phyloP scores from a whole-genome alignment of 2,888 invertebrate genomes.

The Caenorhabditis japonica region DNA sequence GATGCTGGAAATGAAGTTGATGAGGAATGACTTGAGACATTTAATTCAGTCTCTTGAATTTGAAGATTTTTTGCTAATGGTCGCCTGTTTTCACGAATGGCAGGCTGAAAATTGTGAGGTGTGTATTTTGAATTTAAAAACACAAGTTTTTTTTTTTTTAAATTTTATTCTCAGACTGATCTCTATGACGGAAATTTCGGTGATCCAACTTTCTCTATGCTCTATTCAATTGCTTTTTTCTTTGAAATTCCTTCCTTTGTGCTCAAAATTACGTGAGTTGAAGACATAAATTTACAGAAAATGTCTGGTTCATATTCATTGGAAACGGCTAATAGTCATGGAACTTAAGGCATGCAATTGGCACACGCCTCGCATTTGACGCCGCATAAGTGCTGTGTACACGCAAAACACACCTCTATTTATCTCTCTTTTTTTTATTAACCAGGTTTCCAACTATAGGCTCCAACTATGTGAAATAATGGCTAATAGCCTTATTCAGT shows the following conservation, averaged over 20 bases:
- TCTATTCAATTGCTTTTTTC: constrained; percentile 52
- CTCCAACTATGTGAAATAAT: too few species aligned
- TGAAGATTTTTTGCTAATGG: constrained; percentile 53
- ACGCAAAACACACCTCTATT: too few species aligned
- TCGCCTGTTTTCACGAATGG: constrained; percentile 50
- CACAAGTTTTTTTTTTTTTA: neutral
- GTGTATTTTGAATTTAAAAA: neutral
- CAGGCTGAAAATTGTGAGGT: constrained; percentile 31
- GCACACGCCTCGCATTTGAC: too few species aligned
- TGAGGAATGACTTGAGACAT: constrained; percentile 31
- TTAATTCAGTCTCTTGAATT: constrained; percentile 40
- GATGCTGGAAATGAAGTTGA: constrained; percentile 46
- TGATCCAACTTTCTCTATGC: constrained; percentile 54
- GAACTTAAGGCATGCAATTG: too few species aligned
- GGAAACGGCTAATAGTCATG: too few species aligned
- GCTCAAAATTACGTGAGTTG: constrained; percentile 48
- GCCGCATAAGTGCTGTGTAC: too few species aligned
- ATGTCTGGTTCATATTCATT: too few species aligned
- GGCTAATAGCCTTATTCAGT: too few species aligned
- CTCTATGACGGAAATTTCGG: constrained; percentile 55
- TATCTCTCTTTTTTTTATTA: too few species aligned
- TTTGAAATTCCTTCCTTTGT: constrained; percentile 55
- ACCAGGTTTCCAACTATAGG: too few species aligned
- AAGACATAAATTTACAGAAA: too few species aligned
- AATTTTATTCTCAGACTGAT: constrained; percentile 3